phyloP scores from a whole-genome alignment of 2,797 vertebrate genomes.

The Oceanodroma leucorhoa region DNA sequence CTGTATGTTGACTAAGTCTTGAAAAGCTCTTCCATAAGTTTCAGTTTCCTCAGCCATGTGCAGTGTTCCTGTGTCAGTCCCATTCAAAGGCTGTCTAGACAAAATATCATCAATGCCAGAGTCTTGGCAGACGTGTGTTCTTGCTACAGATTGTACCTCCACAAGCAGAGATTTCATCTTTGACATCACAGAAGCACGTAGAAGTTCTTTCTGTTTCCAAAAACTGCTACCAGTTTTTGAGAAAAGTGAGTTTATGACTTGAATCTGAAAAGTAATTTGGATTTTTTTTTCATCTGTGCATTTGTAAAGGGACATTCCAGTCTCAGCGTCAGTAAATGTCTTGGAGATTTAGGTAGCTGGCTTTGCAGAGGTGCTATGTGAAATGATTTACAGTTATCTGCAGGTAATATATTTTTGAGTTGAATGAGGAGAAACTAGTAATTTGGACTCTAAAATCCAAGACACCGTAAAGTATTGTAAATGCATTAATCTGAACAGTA shows the following conservation, averaged over 20 bases:
- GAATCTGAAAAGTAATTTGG: neutral
- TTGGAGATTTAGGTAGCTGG: neutral
- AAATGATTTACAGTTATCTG: neutral
- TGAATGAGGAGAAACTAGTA: neutral
- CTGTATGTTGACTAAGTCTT: neutral
- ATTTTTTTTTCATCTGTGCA: neutral
- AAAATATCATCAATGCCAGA: conserved; percentile 51
- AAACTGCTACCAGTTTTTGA: conserved; percentile 1
- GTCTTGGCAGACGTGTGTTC: conserved; percentile 20
- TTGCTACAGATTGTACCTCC: conserved; percentile 50
- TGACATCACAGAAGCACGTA: conserved; percentile 35
- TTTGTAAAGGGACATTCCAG: neutral
- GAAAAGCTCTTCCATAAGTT: conserved; percentile 23
- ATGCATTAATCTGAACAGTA: neutral
- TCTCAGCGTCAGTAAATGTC: neutral
- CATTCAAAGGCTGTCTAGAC: conserved; percentile 50
- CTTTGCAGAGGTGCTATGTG: neutral
- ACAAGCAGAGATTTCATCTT: conserved; percentile 37
- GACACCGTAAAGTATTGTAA: neutral
- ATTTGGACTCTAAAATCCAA: neutral
- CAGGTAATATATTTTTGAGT: neutral
- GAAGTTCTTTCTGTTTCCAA: conserved; percentile 10
- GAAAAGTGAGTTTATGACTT: neutral
- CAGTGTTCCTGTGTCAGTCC: conserved; percentile 40
- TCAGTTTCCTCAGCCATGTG: conserved; percentile 21